Evolutionary conservation across 2,113 vertebrate genomes (phyloP), one percentile per base, ranked within the genome.

Genomic region (Neofelis nebulosa): DNA sequence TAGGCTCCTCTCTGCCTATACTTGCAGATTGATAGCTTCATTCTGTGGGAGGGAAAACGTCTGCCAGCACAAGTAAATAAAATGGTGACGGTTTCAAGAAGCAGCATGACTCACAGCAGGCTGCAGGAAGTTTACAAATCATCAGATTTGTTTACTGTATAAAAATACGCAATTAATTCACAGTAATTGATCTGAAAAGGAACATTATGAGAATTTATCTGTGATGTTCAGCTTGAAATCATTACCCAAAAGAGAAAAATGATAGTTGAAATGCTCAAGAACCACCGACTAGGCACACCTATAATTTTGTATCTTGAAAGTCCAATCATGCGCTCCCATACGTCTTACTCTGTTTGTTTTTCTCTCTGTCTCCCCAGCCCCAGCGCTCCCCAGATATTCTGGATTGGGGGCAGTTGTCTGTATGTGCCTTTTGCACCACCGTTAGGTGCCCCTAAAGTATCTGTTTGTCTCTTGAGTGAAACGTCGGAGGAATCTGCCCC

Each of bases 81-180:
- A 66, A 57, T 0, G 2, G 79, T 36, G 45, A 33, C 71, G 66
- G 38, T 68, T 38, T 94, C 21, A 2, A 55, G 48, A 86, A 82
- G 41, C 2, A 10, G 55, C 25, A 27, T 23, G 57, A 36, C 1
- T 4, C n/a, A 50, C 25, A 29, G 87, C 78, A 55, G 41, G 23
- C 74, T 61, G 78, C 4, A 69, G 14, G 29, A 38, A 80, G 57
- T 78, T 89, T 63, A 76, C 66, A 93, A 74, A 80, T 69, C 93
- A 92, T 85, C 90, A 81, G 66, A 45, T 89, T 95, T 97, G 73
- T 92, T 96, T 95, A 95, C 65, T 19, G 45, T 84, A 33, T 81
- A 76, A 94, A 91, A 48, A 78, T 57, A 68, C 50, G 65, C 57
- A 95, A 82, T 48, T 69, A 61, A 86, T 86, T 94, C 61, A 78